A percentile compares a stretch with the other conserved stretches of the same genome.
phyloP scores from a whole-genome alignment of 2,113 vertebrate species.

The Notarius lentiginosus region DNA sequence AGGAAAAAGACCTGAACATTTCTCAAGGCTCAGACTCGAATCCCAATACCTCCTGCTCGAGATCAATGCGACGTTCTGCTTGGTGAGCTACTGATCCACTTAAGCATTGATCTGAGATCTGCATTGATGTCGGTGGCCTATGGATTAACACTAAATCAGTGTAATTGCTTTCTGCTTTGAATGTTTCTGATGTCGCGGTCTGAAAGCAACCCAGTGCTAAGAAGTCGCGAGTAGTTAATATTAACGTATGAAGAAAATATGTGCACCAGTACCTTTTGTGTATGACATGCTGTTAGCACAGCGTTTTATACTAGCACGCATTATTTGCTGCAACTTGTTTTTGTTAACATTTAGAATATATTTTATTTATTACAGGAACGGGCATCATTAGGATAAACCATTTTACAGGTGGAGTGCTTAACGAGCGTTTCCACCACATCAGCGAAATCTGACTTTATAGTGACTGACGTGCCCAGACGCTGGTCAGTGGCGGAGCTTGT shows the following conservation, averaged over 20 bases:
- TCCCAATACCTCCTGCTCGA: not conserved
- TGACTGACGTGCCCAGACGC: too few relatives aligned
- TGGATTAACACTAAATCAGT: conserved; percentile 41
- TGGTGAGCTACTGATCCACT: conserved; percentile 36
- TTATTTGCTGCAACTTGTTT: not conserved
- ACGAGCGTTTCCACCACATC: too few relatives aligned
- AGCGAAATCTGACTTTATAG: too few relatives aligned
- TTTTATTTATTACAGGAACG: too few relatives aligned
- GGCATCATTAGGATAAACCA: too few relatives aligned
- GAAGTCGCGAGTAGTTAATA: not conserved
- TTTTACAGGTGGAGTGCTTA: too few relatives aligned
- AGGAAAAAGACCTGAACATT: not conserved
- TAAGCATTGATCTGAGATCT: conserved; percentile 52
- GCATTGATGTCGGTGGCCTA: conserved; percentile 37
- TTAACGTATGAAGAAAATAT: not conserved
- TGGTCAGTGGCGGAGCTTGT: too few relatives aligned
- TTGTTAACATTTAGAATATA: not conserved
- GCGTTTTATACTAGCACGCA: not conserved
- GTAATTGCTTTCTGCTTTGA: conserved; percentile 38
- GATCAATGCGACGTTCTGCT: conserved; percentile 4
- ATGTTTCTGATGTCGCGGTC: not conserved
- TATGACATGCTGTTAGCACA: not conserved
- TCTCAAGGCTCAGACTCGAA: not conserved
- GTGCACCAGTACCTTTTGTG: too few relatives aligned
- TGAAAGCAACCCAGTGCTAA: not conserved